Base-by-base conservation (phyloP, 2,113 vertebrate species). In the Heptranchias perlo region DNA sequence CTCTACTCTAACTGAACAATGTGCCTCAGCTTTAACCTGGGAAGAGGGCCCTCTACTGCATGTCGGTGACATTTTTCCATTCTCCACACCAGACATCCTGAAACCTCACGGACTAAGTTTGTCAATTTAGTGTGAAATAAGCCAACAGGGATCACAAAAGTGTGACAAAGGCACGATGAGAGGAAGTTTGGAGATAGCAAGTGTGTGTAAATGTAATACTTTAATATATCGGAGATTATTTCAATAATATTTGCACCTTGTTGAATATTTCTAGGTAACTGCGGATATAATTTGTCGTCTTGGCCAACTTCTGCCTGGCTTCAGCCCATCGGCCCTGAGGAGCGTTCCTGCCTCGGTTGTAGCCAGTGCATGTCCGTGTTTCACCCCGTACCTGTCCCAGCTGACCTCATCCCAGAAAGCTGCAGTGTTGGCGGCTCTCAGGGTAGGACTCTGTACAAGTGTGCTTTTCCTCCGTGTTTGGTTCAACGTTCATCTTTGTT, bases 351-450 rank as follows among this genome's bases (percentile, higher is more conserved):
- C 96, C 86, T 96, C 97, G 76, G 96, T 97, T 96, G 96, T 96
- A 78, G 44, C 65, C 58, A 96, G 96, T 44, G 97, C 96, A 5
- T 99, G 99, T 86, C 96, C 96, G 35, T 99, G 99, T 96, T 98
- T 98, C 97, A 97, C 95, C 78, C 96, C 96, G 5, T 96, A 98
- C 95, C 97, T 98, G 78, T 96, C 97, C 0, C 97, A 97, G 82
- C 98, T 99, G 13, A 97, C 97, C 21, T 97, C 98, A 3, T 97
- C 97, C 23, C 98, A 98, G 44, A 98, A 97, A 3, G 98, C 98
- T 35, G 97, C 98, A 3, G 64, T 99, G 31, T 97, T 98, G 96
- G 97, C 97, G 92, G 97, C 98, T 87, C 96, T 98, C 92, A 97
- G 97, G 98, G 98, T 99, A 97, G 8, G 61, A 21, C 21, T 0